These are phyloP conservation scores for Scaptomyza tumidula DNA, from an alignment of 2,888 invertebrate genomes.

Conservation along the genomic window DNA sequence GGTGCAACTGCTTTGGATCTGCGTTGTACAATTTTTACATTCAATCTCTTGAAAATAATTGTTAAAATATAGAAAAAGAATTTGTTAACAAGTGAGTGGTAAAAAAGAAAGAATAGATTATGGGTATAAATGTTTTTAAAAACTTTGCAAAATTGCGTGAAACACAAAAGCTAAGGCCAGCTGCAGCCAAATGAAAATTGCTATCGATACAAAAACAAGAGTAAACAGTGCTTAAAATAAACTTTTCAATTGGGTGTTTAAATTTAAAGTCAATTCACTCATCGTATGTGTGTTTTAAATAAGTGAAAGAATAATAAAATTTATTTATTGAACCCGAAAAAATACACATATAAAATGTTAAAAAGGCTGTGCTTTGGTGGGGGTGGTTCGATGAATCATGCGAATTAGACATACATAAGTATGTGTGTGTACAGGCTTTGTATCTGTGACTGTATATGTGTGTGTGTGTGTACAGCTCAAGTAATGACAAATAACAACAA, in stretches of 20 bases:
- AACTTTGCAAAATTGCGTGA: not conserved
- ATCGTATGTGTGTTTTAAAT: not conserved
- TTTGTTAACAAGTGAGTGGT: not conserved
- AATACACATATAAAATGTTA: constrained; percentile 16
- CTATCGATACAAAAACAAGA: not conserved
- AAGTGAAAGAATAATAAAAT: not conserved
- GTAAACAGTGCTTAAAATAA: not conserved
- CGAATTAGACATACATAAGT: constrained; percentile 40
- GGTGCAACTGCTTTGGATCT: constrained; percentile 50
- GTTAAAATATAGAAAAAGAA: not conserved
- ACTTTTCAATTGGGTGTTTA: not conserved
- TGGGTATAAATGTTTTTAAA: not conserved
- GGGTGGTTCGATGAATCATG: constrained; percentile 70
- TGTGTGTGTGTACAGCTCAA: constrained; percentile 28
- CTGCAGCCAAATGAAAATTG: not conserved
- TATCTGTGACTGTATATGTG: constrained; percentile 2
- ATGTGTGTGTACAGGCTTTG: constrained; percentile 26
- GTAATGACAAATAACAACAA: constrained; percentile 74
- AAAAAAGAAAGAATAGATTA: constrained; percentile 5
- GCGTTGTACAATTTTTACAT: constrained; percentile 34
- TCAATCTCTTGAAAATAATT: not conserved
- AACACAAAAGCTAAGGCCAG: not conserved
- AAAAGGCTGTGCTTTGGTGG: constrained; percentile 21
- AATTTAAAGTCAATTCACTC: too few species aligned
- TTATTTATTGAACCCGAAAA: constrained; percentile 6